Conservation (phyloP, 1,140 invertebrate species). For the Sinella curviseta region DNA sequence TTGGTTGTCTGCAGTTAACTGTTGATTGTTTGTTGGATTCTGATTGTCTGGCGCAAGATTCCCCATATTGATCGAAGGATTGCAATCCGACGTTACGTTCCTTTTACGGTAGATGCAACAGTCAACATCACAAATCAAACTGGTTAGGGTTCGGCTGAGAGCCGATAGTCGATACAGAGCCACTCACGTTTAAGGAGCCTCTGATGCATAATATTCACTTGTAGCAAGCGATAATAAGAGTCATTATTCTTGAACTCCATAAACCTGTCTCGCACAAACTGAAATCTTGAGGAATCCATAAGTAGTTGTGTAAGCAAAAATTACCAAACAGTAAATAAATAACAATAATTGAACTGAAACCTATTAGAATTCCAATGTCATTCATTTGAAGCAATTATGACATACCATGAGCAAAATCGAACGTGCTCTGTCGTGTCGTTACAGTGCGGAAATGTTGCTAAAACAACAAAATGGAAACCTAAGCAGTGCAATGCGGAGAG, state of each 20-base stretch:
- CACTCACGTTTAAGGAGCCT: background rate
- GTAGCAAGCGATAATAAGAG: background rate
- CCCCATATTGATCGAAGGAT: background rate
- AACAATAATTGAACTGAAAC: background rate
- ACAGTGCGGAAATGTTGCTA: too few relatives aligned
- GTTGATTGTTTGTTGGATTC: background rate
- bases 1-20: background rate
- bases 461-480: too few relatives aligned
- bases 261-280: background rate
- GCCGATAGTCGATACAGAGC: background rate
- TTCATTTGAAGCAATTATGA: background rate
- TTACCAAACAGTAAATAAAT: background rate
- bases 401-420: background rate
- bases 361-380: background rate
- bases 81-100: background rate
- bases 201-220: background rate
- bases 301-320: background rate
- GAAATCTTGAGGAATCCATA: background rate
- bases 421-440: too few relatives aligned
- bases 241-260: background rate
- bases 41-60: background rate
- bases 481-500: too few relatives aligned
- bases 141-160: background rate
- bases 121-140: background rate
- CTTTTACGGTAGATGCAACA: constrained; percentile 9